Base-by-base conservation (phyloP, 2,888 invertebrate genomes). In the Crioceris asparagi region DNA sequence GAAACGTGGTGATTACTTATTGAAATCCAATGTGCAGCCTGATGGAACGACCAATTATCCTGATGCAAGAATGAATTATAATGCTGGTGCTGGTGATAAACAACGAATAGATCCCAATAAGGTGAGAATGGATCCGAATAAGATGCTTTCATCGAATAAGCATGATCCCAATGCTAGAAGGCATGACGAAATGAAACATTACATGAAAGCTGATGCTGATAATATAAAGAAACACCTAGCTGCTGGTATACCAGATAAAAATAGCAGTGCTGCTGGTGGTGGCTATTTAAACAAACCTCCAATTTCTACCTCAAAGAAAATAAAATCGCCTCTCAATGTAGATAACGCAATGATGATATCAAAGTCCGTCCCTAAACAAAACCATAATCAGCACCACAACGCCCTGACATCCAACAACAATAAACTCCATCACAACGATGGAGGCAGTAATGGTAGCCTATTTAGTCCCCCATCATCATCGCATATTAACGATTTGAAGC, bases 251-350 rank as follows among this genome's bases (percentile, higher is more conserved):
- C 54, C 54, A 34, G 57, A 57, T 38, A 60, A 58, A 45, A 54
- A 48, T 43, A 57, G 49, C 27, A 27, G 27, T 11, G 27, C 27
- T 15, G 7, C 21, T 45, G 54, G 47, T 43, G 56, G 49, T 46
- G 42, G 50, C 40, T 55, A 53, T 43, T 36, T 55, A 39, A 56
- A 50, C 44, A 59, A 60, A 53, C 50, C 56, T 35, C 46, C 50
- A 37, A 56, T 54, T 47, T 52, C 58, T 57, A 58, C 60, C 57
- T 59, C 61, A 49, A 61, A 59, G 40, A 62, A 60, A 57, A 49
- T 53, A 27, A 61, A 58, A 44, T 56, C 59, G 54, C 55, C 60
- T 48, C 57, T 55, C 46, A 41, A 50, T 46, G 41, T 51, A 38
- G 60, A 60, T 48, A n/a, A n/a, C n/a, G n/a, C n/a, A n/a, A n/a